These are phyloP conservation scores for Metaphire vulgaris DNA, from an alignment of 1,140 invertebrate species.

Conservation along the genomic window DNA sequence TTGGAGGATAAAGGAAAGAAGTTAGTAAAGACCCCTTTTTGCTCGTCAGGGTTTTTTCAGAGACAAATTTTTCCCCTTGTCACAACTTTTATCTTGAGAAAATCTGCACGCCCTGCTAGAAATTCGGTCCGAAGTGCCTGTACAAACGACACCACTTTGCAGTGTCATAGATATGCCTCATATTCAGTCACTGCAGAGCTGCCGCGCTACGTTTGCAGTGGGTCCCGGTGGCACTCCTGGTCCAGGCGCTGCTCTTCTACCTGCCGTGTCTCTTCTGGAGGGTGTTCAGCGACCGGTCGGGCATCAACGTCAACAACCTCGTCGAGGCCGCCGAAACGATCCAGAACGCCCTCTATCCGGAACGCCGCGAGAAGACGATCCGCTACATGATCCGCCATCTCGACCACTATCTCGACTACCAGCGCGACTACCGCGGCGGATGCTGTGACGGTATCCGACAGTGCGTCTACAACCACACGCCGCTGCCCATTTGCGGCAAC, in stretches of 20 bases:
- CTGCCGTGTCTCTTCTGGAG: slow-evolving; percentile 31
- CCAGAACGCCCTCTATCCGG: slow-evolving; percentile 47
- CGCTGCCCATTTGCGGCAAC: slow-evolving; percentile 43
- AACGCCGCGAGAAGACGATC: slow-evolving; percentile 49
- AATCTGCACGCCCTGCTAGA: no score
- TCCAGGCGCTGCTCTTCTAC: slow-evolving; percentile 51
- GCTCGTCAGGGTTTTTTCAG: no score
- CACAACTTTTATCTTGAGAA: no score
- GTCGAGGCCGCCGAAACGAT: slow-evolving; percentile 46
- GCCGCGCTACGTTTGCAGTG: no score
- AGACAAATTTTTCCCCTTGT: no score
- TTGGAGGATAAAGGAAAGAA: no score
- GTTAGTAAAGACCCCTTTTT: no score
- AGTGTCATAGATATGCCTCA: no score
- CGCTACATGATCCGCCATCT: slow-evolving; percentile 50
- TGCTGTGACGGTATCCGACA: slow-evolving; percentile 30
- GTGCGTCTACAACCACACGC: slow-evolving; percentile 28
- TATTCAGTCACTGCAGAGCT: no score
- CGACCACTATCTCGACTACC: slow-evolving; percentile 49
- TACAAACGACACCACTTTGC: no score
- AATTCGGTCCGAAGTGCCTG: no score
- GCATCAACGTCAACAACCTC: slow-evolving; percentile 32
- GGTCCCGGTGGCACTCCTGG: slow-evolving; percentile 55
- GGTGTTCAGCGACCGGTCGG: slow-evolving; percentile 28
- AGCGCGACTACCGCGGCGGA: slow-evolving; percentile 34